Percentiles rank a stretch among this genome's conserved stretches.
Evolutionary conservation across 2,797 vertebrate genomes (phyloP).

Genomic region (Luscinia megarhynchos): DNA sequence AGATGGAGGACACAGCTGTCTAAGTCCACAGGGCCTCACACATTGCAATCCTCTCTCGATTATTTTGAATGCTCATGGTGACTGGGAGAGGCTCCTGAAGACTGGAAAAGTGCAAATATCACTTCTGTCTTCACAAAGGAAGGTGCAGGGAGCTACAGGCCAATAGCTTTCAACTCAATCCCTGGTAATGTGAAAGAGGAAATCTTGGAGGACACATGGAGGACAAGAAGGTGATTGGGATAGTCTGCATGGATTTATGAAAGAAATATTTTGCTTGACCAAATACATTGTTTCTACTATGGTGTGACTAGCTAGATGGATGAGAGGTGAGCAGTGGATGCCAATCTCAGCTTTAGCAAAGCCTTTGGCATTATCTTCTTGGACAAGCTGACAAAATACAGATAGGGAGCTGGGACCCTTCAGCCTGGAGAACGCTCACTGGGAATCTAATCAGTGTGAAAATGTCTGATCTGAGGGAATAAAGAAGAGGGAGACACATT

Average conservation of each 20-base stretch:
- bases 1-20: background rate
- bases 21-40: background rate
- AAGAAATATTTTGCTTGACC: background rate
- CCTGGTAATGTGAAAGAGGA: background rate
- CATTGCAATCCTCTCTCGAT: background rate
- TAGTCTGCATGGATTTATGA: background rate
- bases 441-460: background rate
- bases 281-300: background rate
- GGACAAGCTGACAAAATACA: background rate
- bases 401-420: background rate
- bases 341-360: background rate
- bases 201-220: background rate
- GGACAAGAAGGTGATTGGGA: background rate
- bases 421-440: background rate
- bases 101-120: background rate
- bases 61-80: background rate
- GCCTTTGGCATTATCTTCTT: background rate
- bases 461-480: background rate
- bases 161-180: background rate
- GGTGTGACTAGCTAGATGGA: background rate
- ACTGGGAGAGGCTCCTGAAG: background rate
- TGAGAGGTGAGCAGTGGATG: background rate
- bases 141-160: background rate
- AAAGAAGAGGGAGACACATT: background rate
- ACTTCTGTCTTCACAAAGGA: background rate